Evolutionary conservation across 2,113 vertebrate species (phyloP).

Genomic region (Pelvicachromis taeniatus): DNA sequence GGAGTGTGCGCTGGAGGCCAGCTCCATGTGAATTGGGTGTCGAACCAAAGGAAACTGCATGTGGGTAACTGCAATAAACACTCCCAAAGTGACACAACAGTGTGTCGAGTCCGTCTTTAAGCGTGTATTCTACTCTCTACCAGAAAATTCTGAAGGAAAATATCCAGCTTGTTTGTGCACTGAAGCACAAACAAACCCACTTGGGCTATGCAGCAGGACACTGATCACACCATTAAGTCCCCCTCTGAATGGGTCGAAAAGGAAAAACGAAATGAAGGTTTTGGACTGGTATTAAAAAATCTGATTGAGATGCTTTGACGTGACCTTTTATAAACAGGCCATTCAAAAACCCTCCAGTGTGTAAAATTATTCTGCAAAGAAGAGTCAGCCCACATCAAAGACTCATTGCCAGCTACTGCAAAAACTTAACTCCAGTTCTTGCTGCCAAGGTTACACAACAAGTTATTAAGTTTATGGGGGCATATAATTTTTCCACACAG

Average conservation of each 20-base stretch:
- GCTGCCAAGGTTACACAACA: neutral
- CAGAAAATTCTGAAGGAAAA: neutral
- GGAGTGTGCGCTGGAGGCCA: too few species aligned
- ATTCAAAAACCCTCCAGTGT: neutral
- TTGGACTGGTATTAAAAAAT: neutral
- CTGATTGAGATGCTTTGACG: neutral
- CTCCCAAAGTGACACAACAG: too few species aligned
- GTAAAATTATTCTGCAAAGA: neutral
- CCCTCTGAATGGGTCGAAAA: neutral
- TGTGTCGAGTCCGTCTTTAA: too few species aligned
- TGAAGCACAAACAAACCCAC: neutral
- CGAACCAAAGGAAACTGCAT: too few species aligned
- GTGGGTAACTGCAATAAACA: too few species aligned
- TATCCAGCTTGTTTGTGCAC: neutral
- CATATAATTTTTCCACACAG: neutral
- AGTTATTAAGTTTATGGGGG: neutral
- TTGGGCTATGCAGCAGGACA: neutral
- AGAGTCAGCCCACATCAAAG: neutral
- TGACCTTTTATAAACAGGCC: neutral
- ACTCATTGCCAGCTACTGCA: neutral
- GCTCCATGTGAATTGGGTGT: too few species aligned
- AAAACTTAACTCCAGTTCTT: neutral
- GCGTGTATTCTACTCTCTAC: neutral
- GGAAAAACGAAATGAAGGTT: neutral
- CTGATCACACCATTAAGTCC: neutral